Base-by-base conservation (phyloP, 2,797 vertebrate species). In the Rousettus madagascariensis region DNA sequence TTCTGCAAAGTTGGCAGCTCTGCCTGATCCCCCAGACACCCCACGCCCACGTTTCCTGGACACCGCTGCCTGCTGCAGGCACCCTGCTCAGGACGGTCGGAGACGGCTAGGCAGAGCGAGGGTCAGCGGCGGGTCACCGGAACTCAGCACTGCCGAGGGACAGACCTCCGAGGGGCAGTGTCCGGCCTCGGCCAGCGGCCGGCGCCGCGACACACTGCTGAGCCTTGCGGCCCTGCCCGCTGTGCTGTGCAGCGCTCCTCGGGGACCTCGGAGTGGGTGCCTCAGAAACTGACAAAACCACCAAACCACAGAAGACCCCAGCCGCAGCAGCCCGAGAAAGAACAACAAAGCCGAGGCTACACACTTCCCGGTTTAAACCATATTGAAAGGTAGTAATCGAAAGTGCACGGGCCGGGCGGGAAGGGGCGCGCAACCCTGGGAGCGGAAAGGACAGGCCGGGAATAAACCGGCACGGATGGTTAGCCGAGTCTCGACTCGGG, bases 81-180 rank as follows among this genome's bases (percentile, higher is more conserved):
- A 5, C 71, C 8, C 19, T 2, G 20, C 10, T 66, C 71, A 26
- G 26, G 7, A 82, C n/a, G 65, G 41, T 74, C 49, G 46, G 72
- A 86, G 87, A 66, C 6, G 11, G 51, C 65, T 30, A 74, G 1
- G 4, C 24, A 8, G 19, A 51, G 30, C 41, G 69, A 88, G 63
- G 80, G 79, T 83, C 15, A 36, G n/a, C 57, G 83, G 69, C 43
- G 55, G 53, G 68, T 57, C 78, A 43, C 83, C 8, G 83, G 55
- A n/a, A 22, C 46, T 74, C 68, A 57, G 55, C 75, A 55, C 3
- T 66, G 69, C 22, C 49, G 8, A 11, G 26, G n/a, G n/a, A 55
- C 28, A 77, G 68, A 36, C 26, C 69, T 78, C 85, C 51, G 1
- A 69, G 68, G 49, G 57, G n/a, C 12, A 77, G 30, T 74, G 24